These are phyloP conservation scores for Procapra przewalskii DNA, from an alignment of 2,113 vertebrate species.

Conservation along the genomic window DNA sequence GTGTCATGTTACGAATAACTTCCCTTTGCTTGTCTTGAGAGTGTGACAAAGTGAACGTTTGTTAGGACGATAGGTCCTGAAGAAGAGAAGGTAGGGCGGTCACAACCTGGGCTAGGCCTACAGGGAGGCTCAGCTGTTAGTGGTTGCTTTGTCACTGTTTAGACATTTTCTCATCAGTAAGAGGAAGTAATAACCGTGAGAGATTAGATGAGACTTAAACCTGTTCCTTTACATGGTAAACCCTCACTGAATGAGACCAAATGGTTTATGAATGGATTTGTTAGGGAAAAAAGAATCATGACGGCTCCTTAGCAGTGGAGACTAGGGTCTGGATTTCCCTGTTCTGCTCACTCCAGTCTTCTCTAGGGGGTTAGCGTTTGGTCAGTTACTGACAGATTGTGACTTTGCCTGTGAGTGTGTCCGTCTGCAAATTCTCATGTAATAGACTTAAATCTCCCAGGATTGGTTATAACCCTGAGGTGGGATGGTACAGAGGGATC, in stretches of 20 bases:
- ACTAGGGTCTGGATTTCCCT: not conserved
- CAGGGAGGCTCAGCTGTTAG: not conserved
- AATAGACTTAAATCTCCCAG: not conserved
- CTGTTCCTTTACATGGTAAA: not conserved
- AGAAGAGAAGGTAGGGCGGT: not conserved
- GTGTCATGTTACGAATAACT: not conserved
- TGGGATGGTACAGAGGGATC: not conserved
- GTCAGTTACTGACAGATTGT: not conserved
- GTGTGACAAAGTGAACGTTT: not conserved
- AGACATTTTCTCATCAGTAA: not conserved
- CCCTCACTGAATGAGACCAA: not conserved
- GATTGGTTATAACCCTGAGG: not conserved
- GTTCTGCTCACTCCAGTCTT: not conserved
- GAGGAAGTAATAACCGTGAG: not conserved
- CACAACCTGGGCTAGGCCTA: not conserved
- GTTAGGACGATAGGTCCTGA: not conserved
- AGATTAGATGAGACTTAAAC: not conserved
- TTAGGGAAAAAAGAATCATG: not conserved
- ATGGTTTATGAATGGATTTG: not conserved
- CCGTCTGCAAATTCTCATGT: not conserved
- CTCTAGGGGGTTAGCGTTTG: not conserved
- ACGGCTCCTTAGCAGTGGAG: not conserved
- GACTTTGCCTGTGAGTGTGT: not conserved
- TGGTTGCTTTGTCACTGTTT: not conserved
- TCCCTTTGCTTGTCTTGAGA: not conserved